A percentile compares a stretch with the other conserved stretches of the same genome.
Conservation (phyloP, 2,888 invertebrate genomes). For the Dysmachus trigonus region DNA sequence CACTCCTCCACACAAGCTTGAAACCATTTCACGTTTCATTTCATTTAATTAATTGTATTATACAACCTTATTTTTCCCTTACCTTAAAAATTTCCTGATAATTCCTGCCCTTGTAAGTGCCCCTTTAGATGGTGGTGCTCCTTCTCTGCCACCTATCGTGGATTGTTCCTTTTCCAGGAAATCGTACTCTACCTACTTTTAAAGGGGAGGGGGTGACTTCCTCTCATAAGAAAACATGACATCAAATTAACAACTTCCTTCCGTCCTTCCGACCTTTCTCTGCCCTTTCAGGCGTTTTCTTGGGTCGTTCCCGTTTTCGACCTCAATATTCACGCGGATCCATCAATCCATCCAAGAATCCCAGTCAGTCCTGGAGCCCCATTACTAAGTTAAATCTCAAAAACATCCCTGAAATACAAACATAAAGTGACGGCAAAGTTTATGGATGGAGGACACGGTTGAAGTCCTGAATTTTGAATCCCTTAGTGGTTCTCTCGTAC, state of each 20-base stretch:
- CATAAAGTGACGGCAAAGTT: conserved; percentile 16
- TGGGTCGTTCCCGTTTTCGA: background rate
- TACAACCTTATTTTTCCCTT: background rate
- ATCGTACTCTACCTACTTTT: conserved; percentile 36
- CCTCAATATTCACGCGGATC: background rate
- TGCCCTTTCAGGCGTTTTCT: background rate
- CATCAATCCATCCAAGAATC: background rate
- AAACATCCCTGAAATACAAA: conserved; percentile 18
- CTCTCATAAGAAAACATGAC: conserved; percentile 46
- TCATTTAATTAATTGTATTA: conserved; percentile 13
- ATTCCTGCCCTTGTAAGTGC: background rate
- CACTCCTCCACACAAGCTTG: background rate
- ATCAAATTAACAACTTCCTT: conserved; percentile 49
- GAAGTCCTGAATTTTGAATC: background rate
- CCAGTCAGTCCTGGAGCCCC: background rate
- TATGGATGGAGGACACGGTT: background rate
- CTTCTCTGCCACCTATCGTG: background rate
- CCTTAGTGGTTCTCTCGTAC: background rate
- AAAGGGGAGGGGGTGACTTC: conserved; percentile 41
- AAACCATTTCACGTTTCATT: conserved; percentile 26
- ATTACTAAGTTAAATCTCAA: conserved; percentile 2
- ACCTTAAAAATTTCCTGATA: background rate
- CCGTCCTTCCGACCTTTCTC: conserved; percentile 12
- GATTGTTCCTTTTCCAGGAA: conserved; percentile 38
- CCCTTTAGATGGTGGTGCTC: background rate